Evolutionary conservation across 2,113 vertebrate genomes (phyloP).

Genomic region (Leucopternis melanops): DNA sequence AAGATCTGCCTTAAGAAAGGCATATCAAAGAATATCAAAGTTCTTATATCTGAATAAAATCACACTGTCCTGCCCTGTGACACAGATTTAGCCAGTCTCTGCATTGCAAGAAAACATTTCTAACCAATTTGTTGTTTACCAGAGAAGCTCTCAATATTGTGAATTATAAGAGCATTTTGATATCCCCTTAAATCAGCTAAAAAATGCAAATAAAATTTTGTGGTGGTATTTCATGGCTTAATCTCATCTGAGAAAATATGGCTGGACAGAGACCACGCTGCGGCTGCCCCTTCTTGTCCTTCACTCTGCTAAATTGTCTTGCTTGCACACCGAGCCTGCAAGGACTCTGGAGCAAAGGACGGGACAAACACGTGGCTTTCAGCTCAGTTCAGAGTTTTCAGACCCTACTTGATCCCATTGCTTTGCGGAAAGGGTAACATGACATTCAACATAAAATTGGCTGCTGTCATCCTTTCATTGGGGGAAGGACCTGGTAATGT

Average conservation of each 20-base stretch:
- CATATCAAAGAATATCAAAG: not conserved
- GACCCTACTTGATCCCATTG: not conserved
- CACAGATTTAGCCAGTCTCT: not conserved
- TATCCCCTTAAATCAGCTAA: not conserved
- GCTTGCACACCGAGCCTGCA: rapidly evolving
- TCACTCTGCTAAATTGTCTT: rapidly evolving
- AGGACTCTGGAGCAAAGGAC: not conserved
- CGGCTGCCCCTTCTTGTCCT: not conserved
- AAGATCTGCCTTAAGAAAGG: not conserved
- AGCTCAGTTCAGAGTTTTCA: not conserved
- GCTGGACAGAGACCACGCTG: not conserved
- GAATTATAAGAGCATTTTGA: not conserved
- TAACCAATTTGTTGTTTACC: not conserved
- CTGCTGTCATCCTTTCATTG: not conserved
- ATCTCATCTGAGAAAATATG: not conserved
- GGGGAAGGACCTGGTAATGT: not conserved
- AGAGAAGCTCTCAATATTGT: not conserved
- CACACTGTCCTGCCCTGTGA: not conserved
- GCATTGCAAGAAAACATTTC: not conserved
- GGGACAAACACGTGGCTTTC: not conserved
- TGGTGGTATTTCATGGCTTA: not conserved
- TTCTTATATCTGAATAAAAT: not conserved
- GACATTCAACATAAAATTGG: not conserved
- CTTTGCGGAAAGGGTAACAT: not conserved
- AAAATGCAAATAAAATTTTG: not conserved